Percentiles rank a stretch among this genome's conserved stretches.
phyloP scores from a whole-genome alignment of 2,797 vertebrate genomes.

The Myiothlypis coronata region DNA sequence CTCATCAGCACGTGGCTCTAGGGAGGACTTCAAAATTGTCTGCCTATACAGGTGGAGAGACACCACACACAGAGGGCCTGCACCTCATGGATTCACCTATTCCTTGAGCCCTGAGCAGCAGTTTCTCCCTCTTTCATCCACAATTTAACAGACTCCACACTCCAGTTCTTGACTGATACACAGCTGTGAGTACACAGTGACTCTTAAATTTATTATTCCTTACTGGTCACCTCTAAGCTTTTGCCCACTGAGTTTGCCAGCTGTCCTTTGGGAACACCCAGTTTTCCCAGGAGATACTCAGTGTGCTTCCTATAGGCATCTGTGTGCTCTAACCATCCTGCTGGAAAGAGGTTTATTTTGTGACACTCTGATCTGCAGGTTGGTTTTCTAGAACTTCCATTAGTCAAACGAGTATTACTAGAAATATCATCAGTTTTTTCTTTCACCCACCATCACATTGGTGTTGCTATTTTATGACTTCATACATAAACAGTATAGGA shows the following conservation, averaged over 20 bases:
- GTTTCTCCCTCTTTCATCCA: neutral
- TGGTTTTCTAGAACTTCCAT: neutral
- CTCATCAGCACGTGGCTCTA: neutral
- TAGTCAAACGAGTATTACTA: neutral
- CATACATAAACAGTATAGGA: neutral
- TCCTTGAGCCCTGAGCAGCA: neutral
- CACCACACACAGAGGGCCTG: neutral
- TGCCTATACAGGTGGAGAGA: neutral
- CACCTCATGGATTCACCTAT: neutral
- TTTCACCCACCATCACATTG: neutral
- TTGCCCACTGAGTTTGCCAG: neutral
- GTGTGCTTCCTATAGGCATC: neutral
- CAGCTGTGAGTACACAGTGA: fast-evolving
- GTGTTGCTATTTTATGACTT: conserved; percentile 1
- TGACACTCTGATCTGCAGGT: neutral
- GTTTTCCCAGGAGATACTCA: neutral
- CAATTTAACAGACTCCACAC: neutral
- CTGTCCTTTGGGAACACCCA: neutral
- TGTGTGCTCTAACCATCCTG: neutral
- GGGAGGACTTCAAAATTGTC: neutral
- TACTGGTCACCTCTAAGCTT: neutral
- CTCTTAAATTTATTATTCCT: neutral
- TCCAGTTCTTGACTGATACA: neutral
- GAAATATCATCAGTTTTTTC: neutral
- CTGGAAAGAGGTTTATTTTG: neutral